Evolutionary conservation across 2,113 vertebrate genomes (phyloP).

Genomic region (Regulus satrapa): DNA sequence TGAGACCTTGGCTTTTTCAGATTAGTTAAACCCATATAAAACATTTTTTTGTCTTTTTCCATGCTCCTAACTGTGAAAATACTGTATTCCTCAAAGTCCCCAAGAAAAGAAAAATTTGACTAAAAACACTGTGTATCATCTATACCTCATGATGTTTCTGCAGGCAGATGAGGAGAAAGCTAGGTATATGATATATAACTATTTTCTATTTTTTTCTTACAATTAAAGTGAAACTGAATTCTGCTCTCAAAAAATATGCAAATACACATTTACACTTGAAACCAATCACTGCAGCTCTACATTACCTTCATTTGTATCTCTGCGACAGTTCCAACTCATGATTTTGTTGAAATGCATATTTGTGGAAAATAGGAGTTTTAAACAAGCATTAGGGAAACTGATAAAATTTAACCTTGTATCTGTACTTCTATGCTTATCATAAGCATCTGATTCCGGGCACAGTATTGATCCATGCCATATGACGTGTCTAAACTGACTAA

Average conservation of each 20-base stretch:
- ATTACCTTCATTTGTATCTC: background rate
- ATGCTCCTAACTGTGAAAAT: background rate
- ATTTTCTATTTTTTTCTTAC: background rate
- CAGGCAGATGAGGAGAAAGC: background rate
- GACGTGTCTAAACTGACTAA: background rate
- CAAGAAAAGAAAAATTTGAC: background rate
- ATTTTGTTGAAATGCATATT: background rate
- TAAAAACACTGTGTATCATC: background rate
- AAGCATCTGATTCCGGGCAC: background rate
- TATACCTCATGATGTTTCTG: background rate
- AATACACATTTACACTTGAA: background rate
- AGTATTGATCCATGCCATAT: background rate
- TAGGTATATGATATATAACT: background rate
- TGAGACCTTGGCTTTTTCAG: background rate
- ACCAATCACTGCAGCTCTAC: background rate
- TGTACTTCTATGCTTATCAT: background rate
- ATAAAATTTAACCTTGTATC: background rate
- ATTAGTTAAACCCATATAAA: background rate
- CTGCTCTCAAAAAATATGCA: background rate
- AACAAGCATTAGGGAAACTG: background rate
- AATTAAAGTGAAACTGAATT: background rate
- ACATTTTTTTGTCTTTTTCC: accelerated
- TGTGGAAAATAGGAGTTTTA: background rate
- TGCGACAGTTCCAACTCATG: background rate
- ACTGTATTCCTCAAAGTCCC: background rate